Percentiles rank a stretch among this genome's conserved stretches.
phyloP scores from a whole-genome alignment of 23 tunicate species.

The Pegea sp. region DNA sequence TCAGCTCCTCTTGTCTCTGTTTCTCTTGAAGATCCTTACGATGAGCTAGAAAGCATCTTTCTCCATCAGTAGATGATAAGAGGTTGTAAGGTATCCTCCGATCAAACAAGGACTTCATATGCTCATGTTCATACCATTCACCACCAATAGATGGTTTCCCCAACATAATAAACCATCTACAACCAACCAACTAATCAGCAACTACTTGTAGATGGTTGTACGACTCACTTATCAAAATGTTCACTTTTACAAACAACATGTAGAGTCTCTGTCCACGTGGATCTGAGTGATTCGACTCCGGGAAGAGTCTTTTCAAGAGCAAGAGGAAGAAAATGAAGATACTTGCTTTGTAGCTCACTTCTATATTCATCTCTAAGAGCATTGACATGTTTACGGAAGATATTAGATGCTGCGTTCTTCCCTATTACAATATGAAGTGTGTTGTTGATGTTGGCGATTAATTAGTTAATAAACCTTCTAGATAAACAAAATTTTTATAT shows the following conservation, averaged over 20 bases:
- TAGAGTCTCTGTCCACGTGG: slow-evolving; percentile 64
- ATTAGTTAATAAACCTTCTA: no score
- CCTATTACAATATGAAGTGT: no score
- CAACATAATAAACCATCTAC: slow-evolving; percentile 14
- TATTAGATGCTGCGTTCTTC: slow-evolving; percentile 80
- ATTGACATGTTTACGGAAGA: slow-evolving; percentile 70
- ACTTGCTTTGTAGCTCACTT: slow-evolving; percentile 21
- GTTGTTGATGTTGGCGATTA: no score
- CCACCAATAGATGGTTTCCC: slow-evolving; percentile 8
- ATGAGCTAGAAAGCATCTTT: slow-evolving; percentile 32
- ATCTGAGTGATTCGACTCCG: slow-evolving; percentile 14
- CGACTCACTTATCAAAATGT: slow-evolving; percentile 22
- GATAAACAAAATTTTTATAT: slow-evolving; percentile 32
- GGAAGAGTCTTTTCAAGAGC: slow-evolving; percentile 48
- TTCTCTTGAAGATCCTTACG: slow-evolving; percentile 37
- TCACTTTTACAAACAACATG: slow-evolving; percentile 6
- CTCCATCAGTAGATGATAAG: slow-evolving; percentile 51
- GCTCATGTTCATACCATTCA: slow-evolving; percentile 65
- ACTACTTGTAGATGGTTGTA: background rate
- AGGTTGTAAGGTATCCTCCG: slow-evolving; percentile 68
- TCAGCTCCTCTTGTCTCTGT: slow-evolving; percentile 28
- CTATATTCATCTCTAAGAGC: slow-evolving; percentile 37
- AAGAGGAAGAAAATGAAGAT: slow-evolving; percentile 30
- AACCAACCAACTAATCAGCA: background rate
- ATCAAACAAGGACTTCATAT: slow-evolving; percentile 49